A percentile compares a stretch with the other conserved stretches of the same genome.
Evolutionary conservation across 2,888 invertebrate species (phyloP).

Genomic region (Lasioglossum pauxillum): DNA sequence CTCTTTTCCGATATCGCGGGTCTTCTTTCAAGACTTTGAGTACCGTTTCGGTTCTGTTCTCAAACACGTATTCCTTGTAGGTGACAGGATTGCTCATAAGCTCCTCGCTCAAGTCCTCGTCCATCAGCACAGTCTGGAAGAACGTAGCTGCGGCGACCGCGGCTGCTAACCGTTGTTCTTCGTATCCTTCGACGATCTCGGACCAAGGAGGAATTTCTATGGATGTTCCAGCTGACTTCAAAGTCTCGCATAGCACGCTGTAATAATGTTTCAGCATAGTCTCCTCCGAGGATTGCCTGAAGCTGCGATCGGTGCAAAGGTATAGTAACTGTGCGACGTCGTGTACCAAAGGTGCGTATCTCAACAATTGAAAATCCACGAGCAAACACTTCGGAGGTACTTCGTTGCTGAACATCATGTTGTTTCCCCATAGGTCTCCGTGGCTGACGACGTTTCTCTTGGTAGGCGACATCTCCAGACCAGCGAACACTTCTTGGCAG

Average conservation of each 20-base stretch:
- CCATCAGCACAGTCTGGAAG: constrained; percentile 77
- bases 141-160: constrained; percentile 75
- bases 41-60: constrained; percentile 70
- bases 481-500: constrained; percentile 67
- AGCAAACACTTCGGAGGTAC: constrained; percentile 87
- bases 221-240: constrained; percentile 36
- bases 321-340: constrained; percentile 87
- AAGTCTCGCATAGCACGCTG: constrained; percentile 57
- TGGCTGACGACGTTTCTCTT: constrained; percentile 86
- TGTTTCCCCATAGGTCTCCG: constrained; percentile 88
- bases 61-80: constrained; percentile 59
- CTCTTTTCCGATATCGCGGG: constrained; percentile 68
- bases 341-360: constrained; percentile 88
- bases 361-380: constrained; percentile 89
- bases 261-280: constrained; percentile 87
- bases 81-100: constrained; percentile 69
- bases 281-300: constrained; percentile 85
- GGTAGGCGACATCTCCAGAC: constrained; percentile 73
- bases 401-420: constrained; percentile 86
- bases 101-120: constrained; percentile 67
- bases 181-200: constrained; percentile 74
- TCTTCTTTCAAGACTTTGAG: constrained; percentile 72
- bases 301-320: constrained; percentile 85
- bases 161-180: constrained; percentile 78
- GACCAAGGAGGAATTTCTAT: constrained; percentile 69